A percentile compares a stretch with the other conserved stretches of the same genome.
Evolutionary conservation across 2,797 vertebrate genomes (phyloP).

Genomic region (Enteromius thamalakanensis): DNA sequence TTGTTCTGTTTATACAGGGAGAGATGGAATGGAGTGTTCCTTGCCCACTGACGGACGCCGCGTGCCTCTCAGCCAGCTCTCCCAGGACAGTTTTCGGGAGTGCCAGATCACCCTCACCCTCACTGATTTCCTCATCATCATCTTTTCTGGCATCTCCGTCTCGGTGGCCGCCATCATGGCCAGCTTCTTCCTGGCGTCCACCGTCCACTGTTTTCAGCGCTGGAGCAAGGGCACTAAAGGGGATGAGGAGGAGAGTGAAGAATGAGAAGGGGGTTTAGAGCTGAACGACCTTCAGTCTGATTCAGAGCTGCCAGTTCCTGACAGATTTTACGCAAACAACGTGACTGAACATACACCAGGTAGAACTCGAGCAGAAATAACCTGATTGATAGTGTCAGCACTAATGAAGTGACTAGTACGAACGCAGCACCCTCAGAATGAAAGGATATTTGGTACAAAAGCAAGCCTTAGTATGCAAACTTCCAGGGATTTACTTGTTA

Average conservation of each 20-base stretch:
- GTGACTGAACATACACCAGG: slow-evolving; percentile 44
- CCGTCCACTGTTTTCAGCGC: slow-evolving; percentile 96
- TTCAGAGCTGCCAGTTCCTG: slow-evolving; percentile 24
- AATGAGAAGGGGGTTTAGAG: slow-evolving; percentile 72
- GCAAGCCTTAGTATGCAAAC: slow-evolving; percentile 52
- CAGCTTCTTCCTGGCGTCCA: slow-evolving; percentile 96
- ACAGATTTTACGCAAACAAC: slow-evolving; percentile 9
- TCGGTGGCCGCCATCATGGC: slow-evolving; percentile 96
- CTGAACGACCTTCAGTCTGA: slow-evolving; percentile 35
- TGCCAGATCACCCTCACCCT: slow-evolving; percentile 92
- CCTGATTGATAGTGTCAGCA: not conserved
- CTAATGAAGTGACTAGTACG: slow-evolving; percentile 1
- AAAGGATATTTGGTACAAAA: slow-evolving; percentile 3
- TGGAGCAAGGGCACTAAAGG: slow-evolving; percentile 93
- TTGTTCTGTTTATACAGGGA: slow-evolving; percentile 75
- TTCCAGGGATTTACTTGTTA: slow-evolving; percentile 30
- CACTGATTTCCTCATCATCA: slow-evolving; percentile 96
- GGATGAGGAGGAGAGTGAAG: slow-evolving; percentile 92
- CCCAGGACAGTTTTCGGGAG: slow-evolving; percentile 95
- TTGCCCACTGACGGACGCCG: slow-evolving; percentile 87
- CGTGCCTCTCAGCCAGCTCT: slow-evolving; percentile 89
- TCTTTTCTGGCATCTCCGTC: slow-evolving; percentile 96
- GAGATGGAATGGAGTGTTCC: slow-evolving; percentile 91
- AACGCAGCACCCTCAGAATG: slow-evolving; percentile 8
- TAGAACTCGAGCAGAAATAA: slow-evolving; percentile 10